Base-by-base conservation (phyloP, 2,888 invertebrate genomes). In the Chymomyza caudatula region DNA sequence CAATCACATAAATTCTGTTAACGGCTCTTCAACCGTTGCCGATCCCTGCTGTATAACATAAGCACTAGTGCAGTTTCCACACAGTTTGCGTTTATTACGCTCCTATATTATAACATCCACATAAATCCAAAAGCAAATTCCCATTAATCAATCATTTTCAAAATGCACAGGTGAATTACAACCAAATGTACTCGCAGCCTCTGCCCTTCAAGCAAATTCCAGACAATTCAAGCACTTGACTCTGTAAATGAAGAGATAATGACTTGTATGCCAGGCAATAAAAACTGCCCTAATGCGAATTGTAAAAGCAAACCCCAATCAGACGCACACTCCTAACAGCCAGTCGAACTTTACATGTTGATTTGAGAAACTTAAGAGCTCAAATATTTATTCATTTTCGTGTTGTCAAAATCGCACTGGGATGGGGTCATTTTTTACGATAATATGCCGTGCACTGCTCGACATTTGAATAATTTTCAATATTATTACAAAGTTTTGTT, bases 361-460 rank as follows among this genome's bases (percentile, higher is more conserved):
- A 37, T 37, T 37, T 37, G 29, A 4, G 29, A 11, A 37, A 37
- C 29, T 37, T 37, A 37, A 37, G 29, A 37, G 29, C 29, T 37
- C 29, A 37, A 37, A 37, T 37, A 37, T 37, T 37, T 11, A 37
- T 37, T 37, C 29, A 37, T 37, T 37, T 29, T 37, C 11, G 29
- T 11, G 29, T 37, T n/a, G n/a, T n/a, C n/a, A n/a, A 37, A 37
- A 8, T 37, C 11, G 11, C 29, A 11, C 0, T 11, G 29, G 29
- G 11, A 37, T 11, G 29, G 29, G 29, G 2, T 37, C 11, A 37
- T 11, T 64, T 75, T 74, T 78, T 76, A 73, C 63, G 73, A 76
- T 78, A 72, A 74, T 76, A 78, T 81, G 74, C 66, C 75, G 63
- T 68, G 75, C 74, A 84, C 74, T 73, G 80, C 76, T 76, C 72